Evolutionary conservation across 2,888 invertebrate species (phyloP).

Genomic region (Rhabditophanes sp.): DNA sequence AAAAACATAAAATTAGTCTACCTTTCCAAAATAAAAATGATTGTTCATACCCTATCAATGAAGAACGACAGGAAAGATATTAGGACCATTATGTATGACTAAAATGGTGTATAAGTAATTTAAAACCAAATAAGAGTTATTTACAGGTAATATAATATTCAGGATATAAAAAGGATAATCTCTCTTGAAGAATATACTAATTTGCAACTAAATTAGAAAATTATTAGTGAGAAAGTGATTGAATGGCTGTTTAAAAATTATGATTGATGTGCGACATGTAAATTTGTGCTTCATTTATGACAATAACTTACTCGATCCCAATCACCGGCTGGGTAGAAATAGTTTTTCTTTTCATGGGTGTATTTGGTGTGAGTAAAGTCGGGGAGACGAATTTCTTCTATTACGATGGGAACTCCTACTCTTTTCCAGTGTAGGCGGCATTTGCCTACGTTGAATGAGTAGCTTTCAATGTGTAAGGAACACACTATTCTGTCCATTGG

Average conservation of each 20-base stretch:
- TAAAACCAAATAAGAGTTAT: slow-evolving; percentile 25
- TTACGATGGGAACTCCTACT: slow-evolving; percentile 24
- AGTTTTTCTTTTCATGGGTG: slow-evolving; percentile 33
- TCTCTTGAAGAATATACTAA: slow-evolving; percentile 36
- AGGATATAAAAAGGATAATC: slow-evolving; percentile 42
- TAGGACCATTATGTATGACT: slow-evolving; percentile 17
- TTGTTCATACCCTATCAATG: slow-evolving; percentile 41
- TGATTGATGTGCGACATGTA: slow-evolving; percentile 1
- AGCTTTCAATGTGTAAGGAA: slow-evolving; percentile 39
- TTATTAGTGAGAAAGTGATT: slow-evolving; percentile 1
- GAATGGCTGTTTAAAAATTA: slow-evolving; percentile 1
- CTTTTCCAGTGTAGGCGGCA: slow-evolving; percentile 40
- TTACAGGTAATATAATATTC: slow-evolving; percentile 44
- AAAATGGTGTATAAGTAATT: background rate
- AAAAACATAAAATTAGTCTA: too few species aligned
- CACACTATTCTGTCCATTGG: slow-evolving; percentile 41
- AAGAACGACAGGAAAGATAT: slow-evolving; percentile 44
- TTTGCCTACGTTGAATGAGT: slow-evolving; percentile 42
- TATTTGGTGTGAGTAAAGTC: slow-evolving; percentile 28
- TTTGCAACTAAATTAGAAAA: slow-evolving; percentile 27
- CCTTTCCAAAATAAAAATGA: too few species aligned
- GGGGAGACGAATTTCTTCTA: slow-evolving; percentile 16
- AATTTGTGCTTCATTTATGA: too few species aligned
- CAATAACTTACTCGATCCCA: slow-evolving; percentile 36
- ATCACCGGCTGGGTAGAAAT: slow-evolving; percentile 41